Conservation (phyloP, 2,888 invertebrate genomes). For the Ormyrus nitidulus region DNA sequence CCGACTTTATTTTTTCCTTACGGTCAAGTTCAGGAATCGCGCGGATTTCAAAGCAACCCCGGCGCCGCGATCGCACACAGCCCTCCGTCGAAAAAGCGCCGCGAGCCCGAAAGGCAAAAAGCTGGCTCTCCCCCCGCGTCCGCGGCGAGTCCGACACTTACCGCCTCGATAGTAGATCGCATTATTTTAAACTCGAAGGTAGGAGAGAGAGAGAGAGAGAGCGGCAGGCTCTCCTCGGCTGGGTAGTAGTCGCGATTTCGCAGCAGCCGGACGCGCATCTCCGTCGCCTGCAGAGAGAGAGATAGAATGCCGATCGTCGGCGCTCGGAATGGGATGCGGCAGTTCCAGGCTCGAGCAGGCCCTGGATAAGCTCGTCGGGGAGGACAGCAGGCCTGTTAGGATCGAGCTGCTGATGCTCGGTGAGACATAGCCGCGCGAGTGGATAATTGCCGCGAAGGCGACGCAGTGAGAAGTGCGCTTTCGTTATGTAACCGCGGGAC, state of each 20-base stretch:
- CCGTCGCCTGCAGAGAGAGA: neutral
- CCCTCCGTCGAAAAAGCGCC: too few species aligned
- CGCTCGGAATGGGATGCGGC: slow-evolving; percentile 70
- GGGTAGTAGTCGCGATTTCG: too few species aligned
- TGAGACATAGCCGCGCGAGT: slow-evolving; percentile 55
- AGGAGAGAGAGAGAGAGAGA: neutral
- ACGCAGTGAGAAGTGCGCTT: neutral
- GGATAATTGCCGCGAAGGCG: neutral
- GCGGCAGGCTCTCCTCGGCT: neutral
- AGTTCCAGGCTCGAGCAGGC: slow-evolving; percentile 62
- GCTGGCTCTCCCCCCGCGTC: too few species aligned
- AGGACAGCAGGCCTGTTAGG: slow-evolving; percentile 62
- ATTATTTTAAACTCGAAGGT: neutral
- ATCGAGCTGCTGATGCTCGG: slow-evolving; percentile 67
- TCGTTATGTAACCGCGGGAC: too few species aligned
- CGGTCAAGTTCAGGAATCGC: too few species aligned
- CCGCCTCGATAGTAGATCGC: too few species aligned
- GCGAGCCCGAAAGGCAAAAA: too few species aligned
- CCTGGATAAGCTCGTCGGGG: slow-evolving; percentile 38
- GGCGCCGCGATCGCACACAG: too few species aligned
- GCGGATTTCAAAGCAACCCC: too few species aligned
- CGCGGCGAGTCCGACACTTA: too few species aligned
- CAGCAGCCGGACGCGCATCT: neutral
- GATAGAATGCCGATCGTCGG: slow-evolving; percentile 34
- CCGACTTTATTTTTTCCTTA: too few species aligned